Conservation (phyloP, 2,797 vertebrate species). For the Rhabdomys pumilio region DNA sequence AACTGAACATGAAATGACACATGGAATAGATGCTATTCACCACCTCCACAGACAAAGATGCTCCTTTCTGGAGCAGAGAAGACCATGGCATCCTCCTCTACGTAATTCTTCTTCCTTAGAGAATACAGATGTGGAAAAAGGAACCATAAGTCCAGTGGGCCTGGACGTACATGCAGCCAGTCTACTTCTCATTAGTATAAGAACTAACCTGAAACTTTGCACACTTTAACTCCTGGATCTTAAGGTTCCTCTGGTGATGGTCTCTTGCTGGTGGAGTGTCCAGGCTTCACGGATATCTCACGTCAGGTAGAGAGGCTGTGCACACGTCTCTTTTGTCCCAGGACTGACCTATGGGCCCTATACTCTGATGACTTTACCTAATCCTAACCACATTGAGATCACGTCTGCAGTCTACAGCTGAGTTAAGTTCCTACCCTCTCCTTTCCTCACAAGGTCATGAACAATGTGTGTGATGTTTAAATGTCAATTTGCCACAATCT, state of each 20-base stretch:
- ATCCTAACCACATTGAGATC: neutral
- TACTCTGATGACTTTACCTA: neutral
- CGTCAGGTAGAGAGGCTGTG: neutral
- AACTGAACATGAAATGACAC: fast-evolving
- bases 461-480: neutral
- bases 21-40: neutral
- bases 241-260: neutral
- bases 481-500: neutral
- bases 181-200: neutral
- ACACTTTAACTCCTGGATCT: neutral
- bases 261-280: neutral
- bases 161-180: no score
- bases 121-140: neutral
- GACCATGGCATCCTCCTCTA: fast-evolving
- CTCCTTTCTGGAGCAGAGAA: neutral
- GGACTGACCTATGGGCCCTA: neutral
- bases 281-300: neutral
- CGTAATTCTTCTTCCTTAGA: neutral
- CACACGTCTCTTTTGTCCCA: neutral
- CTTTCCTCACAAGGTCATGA: neutral
- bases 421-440: neutral
- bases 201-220: neutral
- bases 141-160: no score
- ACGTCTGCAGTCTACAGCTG: neutral
- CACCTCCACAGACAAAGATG: neutral